Base-by-base conservation (phyloP, 2,888 invertebrate genomes). In the Brachylomia viminalis region DNA sequence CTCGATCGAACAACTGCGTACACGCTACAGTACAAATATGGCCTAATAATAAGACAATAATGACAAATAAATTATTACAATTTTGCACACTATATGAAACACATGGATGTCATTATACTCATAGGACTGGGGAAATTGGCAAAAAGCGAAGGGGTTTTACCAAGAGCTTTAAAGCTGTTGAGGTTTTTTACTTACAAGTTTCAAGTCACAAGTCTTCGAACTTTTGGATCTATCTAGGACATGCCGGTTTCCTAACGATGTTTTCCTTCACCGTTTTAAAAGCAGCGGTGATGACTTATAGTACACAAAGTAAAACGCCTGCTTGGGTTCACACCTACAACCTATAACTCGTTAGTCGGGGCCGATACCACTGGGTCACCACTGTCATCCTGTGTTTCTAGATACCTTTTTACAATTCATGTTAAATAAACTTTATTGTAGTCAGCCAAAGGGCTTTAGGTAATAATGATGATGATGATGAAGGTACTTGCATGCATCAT, bases 11-110 rank as follows among this genome's bases (percentile, higher is more conserved):
- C 64, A 80, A 64, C 59, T 82, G 68, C 76, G 64, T 58, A 58
- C 11, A 49, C 27, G 17, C 15, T 66, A 59, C 42, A 23, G 42
- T 65, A 73, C 64, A 58, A 30, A 68, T 66, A 56, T 79, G 82
- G 38, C 82, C 33, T 64, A 81, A 56, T 75, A 79, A 66, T 38
- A 38, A 23, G 67, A 71, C 59, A 74, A 71, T 82, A 61, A 76
- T 68, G 70, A 42, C 67, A 73, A 74, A 79, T 74, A 82, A 82
- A 82, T 77, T 54, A 82, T 69, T 69, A 69, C 47, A 30, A 69
- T n/a, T n/a, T n/a, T n/a, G n/a, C n/a, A n/a, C 77, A 69, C 38
- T 72, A 27, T 65, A 47, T 42, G 49, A 58, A 59, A 77, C 69
- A 82, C 59, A 69, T 82, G 79, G 59, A 59, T 54, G 64, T 42